Percentiles rank a stretch among this genome's conserved stretches.
These are phyloP conservation scores for Accipiter superciliosus DNA, from an alignment of 2,797 vertebrate genomes.

Conservation along the genomic window DNA sequence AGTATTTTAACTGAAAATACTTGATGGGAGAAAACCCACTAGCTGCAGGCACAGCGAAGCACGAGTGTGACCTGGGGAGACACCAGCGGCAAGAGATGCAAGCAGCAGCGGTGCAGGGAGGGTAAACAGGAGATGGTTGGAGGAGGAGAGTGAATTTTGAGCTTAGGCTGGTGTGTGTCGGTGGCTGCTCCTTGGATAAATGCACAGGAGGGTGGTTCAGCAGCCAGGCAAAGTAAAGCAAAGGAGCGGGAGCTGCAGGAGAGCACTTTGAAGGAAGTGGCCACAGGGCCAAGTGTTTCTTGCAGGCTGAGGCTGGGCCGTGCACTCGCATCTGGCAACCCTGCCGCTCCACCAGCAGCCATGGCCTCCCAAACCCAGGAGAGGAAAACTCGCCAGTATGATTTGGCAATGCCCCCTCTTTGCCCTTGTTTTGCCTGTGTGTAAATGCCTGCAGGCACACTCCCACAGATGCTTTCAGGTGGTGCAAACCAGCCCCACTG, in stretches of 20 bases:
- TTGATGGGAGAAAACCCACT: background rate
- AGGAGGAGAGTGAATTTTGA: background rate
- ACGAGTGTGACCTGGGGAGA: background rate
- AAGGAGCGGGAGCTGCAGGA: background rate
- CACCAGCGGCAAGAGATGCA: rapidly evolving
- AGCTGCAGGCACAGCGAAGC: background rate
- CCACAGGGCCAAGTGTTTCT: background rate
- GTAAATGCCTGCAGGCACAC: background rate
- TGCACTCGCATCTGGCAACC: rapidly evolving
- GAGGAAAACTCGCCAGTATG: background rate
- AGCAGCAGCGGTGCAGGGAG: rapidly evolving
- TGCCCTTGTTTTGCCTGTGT: background rate
- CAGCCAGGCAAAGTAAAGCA: background rate
- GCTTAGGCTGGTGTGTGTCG: background rate
- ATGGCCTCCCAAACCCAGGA: background rate
- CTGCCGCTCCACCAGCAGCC: background rate
- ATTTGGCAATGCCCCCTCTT: background rate
- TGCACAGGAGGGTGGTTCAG: rapidly evolving
- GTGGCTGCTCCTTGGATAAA: background rate
- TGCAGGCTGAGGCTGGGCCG: background rate
- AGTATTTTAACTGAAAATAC: background rate
- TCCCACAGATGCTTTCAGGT: background rate
- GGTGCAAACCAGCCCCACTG: background rate
- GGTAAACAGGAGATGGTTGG: background rate
- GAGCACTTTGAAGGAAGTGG: background rate